Base-by-base conservation (phyloP, 2,113 vertebrate species). In the Apistogramma diplotaenia region DNA sequence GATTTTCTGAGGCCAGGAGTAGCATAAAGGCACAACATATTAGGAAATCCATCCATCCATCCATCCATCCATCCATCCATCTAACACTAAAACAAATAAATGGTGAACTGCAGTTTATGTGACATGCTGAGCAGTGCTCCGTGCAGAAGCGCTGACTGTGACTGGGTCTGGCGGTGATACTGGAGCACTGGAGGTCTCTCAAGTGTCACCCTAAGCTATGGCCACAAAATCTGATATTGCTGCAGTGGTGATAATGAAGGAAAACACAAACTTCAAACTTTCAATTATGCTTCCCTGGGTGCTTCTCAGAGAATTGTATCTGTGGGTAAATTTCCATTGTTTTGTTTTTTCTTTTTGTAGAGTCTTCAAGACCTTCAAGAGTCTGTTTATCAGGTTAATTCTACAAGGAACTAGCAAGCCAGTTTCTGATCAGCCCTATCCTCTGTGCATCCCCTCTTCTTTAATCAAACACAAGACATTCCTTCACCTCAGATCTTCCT, bases 151-250 rank as follows among this genome's bases (percentile, higher is more conserved):
- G 89, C 90, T 93, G 92, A 94, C 92, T 71, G 46, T 77, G 89
- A 85, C 89, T 60, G 79, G 87, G 86, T 88, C 79, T 83, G 49
- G 70, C 58, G 37, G 72, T 87, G 89, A 89, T 84, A 72, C 81
- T 10, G 59, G 78, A 85, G 76, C 87, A 60, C 82, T 74, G 83
- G 76, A 82, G 90, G 88, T 94, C 91, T 93, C 91, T 93, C 89
- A 87, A 87, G 92, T 92, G 91, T 91, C 89, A 54, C 88, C 61
- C 58, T 65, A 79, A 82, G 89, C 91, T 82, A 78, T 81, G 76
- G 82, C 85, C 86, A 91, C 91, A 92, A 86, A 92, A 92, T 94
- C 90, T 93, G 92, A 94, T 92, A 91, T 90, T 87, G 86, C 90
- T 89, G 91, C 91, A 91, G 91, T 86, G 91, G 83, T 81, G 88